Evolutionary conservation across 2,113 vertebrate species (phyloP), one percentile per base, ranked within the genome.

Genomic region (Phyllostomus hastatus): DNA sequence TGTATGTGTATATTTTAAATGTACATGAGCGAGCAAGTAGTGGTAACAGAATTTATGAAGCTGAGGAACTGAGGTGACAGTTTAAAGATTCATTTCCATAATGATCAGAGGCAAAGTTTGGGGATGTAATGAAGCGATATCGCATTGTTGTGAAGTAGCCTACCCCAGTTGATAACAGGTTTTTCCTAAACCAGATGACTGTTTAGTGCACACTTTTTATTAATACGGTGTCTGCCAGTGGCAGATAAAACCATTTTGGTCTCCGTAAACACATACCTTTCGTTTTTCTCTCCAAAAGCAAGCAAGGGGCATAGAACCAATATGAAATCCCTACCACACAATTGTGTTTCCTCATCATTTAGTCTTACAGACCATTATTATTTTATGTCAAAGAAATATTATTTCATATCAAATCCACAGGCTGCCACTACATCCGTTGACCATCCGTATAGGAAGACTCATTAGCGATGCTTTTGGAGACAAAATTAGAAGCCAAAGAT

Each of bases 1-100:
- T 54, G 7, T 69, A 16, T 64, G 43, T 78, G 1, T 75, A 2
- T 75, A 59, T 86, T 64, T 80, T 35, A 46, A 17, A 90, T 76
- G 81, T 41, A 43, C 64, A 17, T 54, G 41, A 87, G 70, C 54
- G 57, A 35, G 28, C 46, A 72, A 59, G 79, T 3, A 88, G 50
- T 46, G 52, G 22, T 73, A 61, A 57, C 43, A 78, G 81, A 96
- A 90, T 94, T 79, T 89, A 89, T 97, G 94, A 85, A 97, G 97
- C 97, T 93, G 88, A 96, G 57, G 88, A 97, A 95, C 94, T 91
- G 94, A 98, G 96, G 97, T 97, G 90, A 97, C 97, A 97, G 88
- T 97, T 97, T 92, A 88, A 97, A 97, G 95, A 79, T 90, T 84
- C 48, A 38, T 92, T 88, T 78, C 81, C 31, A 9, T 24, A 31